phyloP scores from a whole-genome alignment of 2,797 vertebrate genomes.

The Coranthus polyacanthus region DNA sequence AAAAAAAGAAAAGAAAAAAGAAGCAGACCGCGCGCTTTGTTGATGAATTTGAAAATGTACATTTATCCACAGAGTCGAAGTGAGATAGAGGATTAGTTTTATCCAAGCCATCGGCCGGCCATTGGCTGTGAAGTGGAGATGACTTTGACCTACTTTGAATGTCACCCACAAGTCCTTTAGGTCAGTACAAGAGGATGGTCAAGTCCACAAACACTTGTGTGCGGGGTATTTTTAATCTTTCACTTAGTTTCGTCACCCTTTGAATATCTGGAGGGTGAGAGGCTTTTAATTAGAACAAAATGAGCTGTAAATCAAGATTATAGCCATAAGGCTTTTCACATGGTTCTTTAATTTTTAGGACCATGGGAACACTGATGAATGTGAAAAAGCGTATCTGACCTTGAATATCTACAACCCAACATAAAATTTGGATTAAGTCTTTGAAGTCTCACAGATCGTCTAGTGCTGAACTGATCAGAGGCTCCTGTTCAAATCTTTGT shows the following conservation, averaged over 20 bases:
- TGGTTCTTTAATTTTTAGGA: conserved; percentile 13
- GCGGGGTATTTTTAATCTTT: conserved; percentile 7
- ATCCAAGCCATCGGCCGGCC: not conserved
- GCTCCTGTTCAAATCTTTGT: conserved; percentile 43
- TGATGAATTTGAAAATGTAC: not conserved
- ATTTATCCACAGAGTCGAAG: not conserved
- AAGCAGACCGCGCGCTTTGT: not conserved
- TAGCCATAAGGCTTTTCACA: conserved; percentile 11
- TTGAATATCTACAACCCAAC: conserved; percentile 36
- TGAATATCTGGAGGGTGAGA: not conserved
- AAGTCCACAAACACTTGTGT: not conserved
- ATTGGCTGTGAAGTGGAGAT: not conserved
- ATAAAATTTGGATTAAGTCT: conserved; percentile 52
- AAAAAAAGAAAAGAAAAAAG: too few species aligned
- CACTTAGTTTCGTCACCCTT: conserved; percentile 8
- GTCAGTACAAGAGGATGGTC: not conserved
- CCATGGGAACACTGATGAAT: conserved; percentile 8
- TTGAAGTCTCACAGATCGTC: conserved; percentile 48
- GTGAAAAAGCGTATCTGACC: conserved; percentile 33
- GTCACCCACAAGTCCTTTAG: not conserved
- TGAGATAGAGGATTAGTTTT: conserved; percentile 9
- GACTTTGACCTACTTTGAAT: conserved; percentile 28
- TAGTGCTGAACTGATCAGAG: conserved; percentile 52
- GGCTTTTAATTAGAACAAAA: conserved; percentile 33
- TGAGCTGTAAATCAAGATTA: conserved; percentile 5